A percentile compares a stretch with the other conserved stretches of the same genome.
Conservation (phyloP, 2,888 invertebrate species). For the Koerneria pararmatus region DNA sequence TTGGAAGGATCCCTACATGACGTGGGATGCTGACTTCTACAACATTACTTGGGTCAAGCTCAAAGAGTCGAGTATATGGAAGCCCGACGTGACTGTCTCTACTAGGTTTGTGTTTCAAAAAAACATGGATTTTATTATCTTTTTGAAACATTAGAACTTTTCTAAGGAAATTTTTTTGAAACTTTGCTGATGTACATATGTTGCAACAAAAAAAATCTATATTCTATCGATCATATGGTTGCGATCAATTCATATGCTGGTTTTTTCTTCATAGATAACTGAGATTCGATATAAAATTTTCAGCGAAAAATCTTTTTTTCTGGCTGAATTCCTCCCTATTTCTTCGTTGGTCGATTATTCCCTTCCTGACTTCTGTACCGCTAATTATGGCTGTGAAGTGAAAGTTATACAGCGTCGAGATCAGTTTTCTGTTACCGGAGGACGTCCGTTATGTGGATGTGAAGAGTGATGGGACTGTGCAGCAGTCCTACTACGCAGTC, state of each 20-base stretch:
- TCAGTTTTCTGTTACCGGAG: conserved; percentile 26
- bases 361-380: no score
- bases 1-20: conserved; percentile 36
- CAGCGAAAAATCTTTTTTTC: no score
- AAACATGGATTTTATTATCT: not conserved
- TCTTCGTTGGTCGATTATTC: no score
- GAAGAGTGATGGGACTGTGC: conserved; percentile 32
- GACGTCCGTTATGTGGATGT: conserved; percentile 34
- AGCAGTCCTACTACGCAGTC: conserved; percentile 34
- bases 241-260: no score
- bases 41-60: conserved; percentile 37
- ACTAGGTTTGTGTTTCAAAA: conserved; percentile 23
- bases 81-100: conserved; percentile 36
- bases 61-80: conserved; percentile 36
- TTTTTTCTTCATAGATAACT: no score
- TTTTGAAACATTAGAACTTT: no score
- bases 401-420: conserved; percentile 30
- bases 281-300: no score
- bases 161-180: no score
- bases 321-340: no score
- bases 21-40: conserved; percentile 31
- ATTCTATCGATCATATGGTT: no score
- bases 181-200: no score
- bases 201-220: no score
- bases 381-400: not conserved